phyloP scores from a whole-genome alignment of 2,797 vertebrate genomes.

The Acridotheres tristis region DNA sequence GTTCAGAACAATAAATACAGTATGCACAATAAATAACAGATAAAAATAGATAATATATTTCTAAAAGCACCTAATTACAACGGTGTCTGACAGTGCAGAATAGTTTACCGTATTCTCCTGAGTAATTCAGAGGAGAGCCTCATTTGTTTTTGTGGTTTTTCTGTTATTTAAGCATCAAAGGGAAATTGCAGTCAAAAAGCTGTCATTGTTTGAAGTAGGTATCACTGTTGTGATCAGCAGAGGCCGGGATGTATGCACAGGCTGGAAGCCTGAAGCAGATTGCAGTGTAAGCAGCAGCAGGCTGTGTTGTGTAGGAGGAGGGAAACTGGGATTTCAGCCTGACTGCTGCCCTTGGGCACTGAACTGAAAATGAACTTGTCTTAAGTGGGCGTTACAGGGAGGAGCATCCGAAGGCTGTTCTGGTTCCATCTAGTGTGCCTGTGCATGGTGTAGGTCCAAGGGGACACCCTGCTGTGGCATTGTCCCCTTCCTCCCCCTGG shows the following conservation, averaged over 20 bases:
- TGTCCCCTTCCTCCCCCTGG: accelerated
- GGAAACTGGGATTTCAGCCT: background rate
- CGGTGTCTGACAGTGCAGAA: background rate
- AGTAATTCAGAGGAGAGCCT: background rate
- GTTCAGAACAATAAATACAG: background rate
- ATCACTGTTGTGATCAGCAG: background rate
- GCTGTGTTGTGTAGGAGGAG: background rate
- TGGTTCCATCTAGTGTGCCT: background rate
- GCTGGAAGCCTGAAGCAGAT: background rate
- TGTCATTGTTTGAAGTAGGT: background rate
- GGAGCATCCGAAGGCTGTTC: background rate
- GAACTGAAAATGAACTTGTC: background rate
- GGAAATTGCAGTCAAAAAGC: background rate
- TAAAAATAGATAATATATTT: slow-evolving; percentile 28
- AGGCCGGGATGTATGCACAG: background rate
- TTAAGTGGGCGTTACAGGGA: accelerated
- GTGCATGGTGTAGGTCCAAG: accelerated
- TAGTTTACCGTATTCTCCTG: background rate
- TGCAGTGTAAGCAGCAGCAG: background rate
- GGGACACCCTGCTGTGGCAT: accelerated
- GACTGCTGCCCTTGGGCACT: background rate
- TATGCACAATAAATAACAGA: slow-evolving; percentile 14
- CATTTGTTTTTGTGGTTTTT: slow-evolving; percentile 8
- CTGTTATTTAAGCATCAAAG: background rate
- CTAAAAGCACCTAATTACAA: slow-evolving; percentile 45